Percentiles rank a stretch among this genome's conserved stretches.
Evolutionary conservation across 2,113 vertebrate genomes (phyloP).

Genomic region (Macrotus californicus): DNA sequence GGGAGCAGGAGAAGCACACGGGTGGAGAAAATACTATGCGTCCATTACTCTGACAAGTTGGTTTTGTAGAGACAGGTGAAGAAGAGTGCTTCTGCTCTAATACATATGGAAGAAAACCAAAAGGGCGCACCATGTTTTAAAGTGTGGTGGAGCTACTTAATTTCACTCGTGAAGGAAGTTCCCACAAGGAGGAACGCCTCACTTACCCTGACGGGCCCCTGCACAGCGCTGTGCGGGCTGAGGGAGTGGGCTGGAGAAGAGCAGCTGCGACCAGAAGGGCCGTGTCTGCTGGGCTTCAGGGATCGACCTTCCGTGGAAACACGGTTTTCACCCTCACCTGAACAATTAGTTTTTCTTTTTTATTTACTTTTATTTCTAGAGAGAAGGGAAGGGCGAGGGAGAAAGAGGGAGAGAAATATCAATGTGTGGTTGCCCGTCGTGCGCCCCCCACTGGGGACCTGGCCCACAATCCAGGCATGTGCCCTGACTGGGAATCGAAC

Average conservation of each 20-base stretch:
- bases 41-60: neutral
- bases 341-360: neutral
- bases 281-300: neutral
- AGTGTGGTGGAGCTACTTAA: neutral
- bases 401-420: too few relatives aligned
- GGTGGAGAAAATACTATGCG: neutral
- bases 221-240: neutral
- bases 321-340: neutral
- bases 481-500: too few relatives aligned
- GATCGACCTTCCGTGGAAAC: neutral
- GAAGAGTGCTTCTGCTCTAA: neutral
- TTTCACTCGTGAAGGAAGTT: constrained; percentile 1
- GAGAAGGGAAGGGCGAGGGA: too few relatives aligned
- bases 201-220: neutral
- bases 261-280: neutral
- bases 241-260: neutral
- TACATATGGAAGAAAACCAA: neutral
- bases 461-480: too few relatives aligned
- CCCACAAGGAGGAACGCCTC: neutral
- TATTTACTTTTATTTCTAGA: neutral
- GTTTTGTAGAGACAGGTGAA: neutral
- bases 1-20: neutral
- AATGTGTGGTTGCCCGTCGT: too few relatives aligned
- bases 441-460: too few relatives aligned
- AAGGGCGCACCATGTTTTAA: neutral